Evolutionary conservation across 2,888 invertebrate species (phyloP).

Genomic region (Unio delphinus): DNA sequence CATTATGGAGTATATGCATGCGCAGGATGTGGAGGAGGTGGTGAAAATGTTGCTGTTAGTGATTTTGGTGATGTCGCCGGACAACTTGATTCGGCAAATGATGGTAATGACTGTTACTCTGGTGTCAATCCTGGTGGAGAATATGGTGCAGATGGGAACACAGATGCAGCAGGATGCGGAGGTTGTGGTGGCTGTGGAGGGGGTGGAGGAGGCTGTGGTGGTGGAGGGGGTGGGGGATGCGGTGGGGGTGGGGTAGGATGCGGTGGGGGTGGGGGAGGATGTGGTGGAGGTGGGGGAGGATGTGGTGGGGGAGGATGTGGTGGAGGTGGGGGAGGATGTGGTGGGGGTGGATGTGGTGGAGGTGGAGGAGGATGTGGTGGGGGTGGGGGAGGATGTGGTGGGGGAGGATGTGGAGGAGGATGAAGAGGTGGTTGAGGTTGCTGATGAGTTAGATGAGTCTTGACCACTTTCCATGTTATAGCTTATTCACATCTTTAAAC

Average conservation of each 20-base stretch:
- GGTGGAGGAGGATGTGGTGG: constrained; percentile 10
- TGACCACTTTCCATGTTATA: too few species aligned
- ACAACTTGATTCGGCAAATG: background rate
- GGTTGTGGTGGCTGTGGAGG: constrained; percentile 3
- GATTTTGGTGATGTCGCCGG: constrained; percentile 4
- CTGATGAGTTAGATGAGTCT: constrained; percentile 1
- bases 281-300: background rate
- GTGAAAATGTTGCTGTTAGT: background rate
- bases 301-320: constrained; percentile 1
- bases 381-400: constrained; percentile 10
- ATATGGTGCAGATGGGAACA: background rate
- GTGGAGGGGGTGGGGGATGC: constrained; percentile 10
- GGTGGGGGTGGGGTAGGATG: constrained; percentile 8
- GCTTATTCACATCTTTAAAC: too few species aligned
- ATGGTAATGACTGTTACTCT: constrained; percentile 4
- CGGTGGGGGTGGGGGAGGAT: constrained; percentile 5
- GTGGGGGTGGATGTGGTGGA: constrained; percentile 1
- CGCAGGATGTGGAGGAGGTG: constrained; percentile 3
- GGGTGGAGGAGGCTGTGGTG: constrained; percentile 6
- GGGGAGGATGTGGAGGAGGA: constrained; percentile 5
- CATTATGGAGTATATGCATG: constrained; percentile 10
- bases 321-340: constrained; percentile 4
- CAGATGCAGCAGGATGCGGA: constrained; percentile 3
- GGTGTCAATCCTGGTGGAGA: background rate
- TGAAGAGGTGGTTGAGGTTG: constrained; percentile 6